phyloP scores from a whole-genome alignment of 2,888 invertebrate species.

The Lycia hirtaria region DNA sequence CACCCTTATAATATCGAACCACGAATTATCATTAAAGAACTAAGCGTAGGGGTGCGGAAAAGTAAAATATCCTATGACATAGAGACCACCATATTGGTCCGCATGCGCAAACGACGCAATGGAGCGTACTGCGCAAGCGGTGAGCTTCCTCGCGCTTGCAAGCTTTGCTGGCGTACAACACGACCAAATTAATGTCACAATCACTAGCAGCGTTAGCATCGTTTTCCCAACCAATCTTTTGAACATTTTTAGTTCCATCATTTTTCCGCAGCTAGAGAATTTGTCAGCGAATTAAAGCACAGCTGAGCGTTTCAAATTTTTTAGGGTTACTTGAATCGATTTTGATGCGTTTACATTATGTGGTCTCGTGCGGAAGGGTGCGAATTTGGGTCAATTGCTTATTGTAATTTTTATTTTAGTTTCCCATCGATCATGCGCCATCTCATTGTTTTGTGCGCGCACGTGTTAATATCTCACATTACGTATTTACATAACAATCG shows the following conservation, averaged over 20 bases:
- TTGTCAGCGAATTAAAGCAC: not conserved
- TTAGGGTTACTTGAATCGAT: conserved; percentile 37
- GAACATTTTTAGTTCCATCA: not conserved
- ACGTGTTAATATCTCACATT: conserved; percentile 7
- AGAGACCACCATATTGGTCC: conserved; percentile 20
- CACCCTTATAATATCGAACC: conserved; percentile 27
- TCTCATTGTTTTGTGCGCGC: conserved; percentile 6
- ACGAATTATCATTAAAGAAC: conserved; percentile 32
- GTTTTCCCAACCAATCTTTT: not conserved
- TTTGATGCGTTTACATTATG: conserved; percentile 20
- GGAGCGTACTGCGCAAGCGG: conserved; percentile 21
- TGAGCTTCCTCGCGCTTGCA: conserved; percentile 8
- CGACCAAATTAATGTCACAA: not conserved
- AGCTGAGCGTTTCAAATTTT: conserved; percentile 22
- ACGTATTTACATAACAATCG: not conserved
- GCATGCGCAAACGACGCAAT: conserved; percentile 21
- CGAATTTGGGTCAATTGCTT: conserved; percentile 42
- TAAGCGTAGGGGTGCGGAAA: conserved; percentile 32
- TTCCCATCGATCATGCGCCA: conserved; percentile 19
- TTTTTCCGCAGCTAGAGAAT: not conserved
- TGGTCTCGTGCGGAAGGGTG: conserved; percentile 38
- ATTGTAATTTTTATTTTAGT: conserved; percentile 34
- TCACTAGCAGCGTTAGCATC: not conserved
- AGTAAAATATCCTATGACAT: conserved; percentile 30
- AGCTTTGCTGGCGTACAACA: conserved; percentile 4